phyloP scores from a whole-genome alignment of 2,113 vertebrate genomes.

The Psammodynastes pulverulentus region DNA sequence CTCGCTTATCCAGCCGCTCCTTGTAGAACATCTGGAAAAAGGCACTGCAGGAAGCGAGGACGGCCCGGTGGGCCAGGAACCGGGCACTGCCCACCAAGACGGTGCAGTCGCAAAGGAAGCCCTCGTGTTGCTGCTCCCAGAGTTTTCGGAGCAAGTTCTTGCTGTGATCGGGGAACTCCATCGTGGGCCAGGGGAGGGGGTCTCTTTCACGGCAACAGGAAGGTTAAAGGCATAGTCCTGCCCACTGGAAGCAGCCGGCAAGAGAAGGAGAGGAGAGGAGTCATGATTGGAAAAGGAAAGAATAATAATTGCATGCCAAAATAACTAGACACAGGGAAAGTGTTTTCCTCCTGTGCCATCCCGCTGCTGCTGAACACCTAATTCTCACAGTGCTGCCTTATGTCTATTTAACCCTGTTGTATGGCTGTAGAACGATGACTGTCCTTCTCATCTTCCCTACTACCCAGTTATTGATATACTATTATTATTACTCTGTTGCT shows the following conservation, averaged over 20 bases:
- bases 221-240: background rate
- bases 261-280: background rate
- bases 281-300: background rate
- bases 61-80: constrained; percentile 86
- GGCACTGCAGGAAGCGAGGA: constrained; percentile 89
- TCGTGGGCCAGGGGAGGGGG: constrained; percentile 38
- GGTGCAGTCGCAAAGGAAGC: constrained; percentile 92
- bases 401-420: background rate
- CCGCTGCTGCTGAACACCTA: too few relatives aligned
- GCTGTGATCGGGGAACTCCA: constrained; percentile 93
- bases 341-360: too few relatives aligned
- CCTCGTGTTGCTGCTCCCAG: constrained; percentile 84
- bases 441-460: background rate
- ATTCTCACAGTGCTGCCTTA: background rate
- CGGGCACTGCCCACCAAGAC: constrained; percentile 81
- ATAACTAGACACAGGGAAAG: background rate
- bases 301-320: background rate
- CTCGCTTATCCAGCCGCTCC: constrained; percentile 74
- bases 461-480: background rate
- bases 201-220: background rate
- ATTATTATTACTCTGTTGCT: background rate
- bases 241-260: constrained; percentile 23
- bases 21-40: constrained; percentile 96
- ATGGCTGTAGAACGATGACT: background rate
- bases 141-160: constrained; percentile 85